These are phyloP conservation scores for Bhutanitis thaidina DNA, from an alignment of 2,888 invertebrate genomes.

Conservation along the genomic window DNA sequence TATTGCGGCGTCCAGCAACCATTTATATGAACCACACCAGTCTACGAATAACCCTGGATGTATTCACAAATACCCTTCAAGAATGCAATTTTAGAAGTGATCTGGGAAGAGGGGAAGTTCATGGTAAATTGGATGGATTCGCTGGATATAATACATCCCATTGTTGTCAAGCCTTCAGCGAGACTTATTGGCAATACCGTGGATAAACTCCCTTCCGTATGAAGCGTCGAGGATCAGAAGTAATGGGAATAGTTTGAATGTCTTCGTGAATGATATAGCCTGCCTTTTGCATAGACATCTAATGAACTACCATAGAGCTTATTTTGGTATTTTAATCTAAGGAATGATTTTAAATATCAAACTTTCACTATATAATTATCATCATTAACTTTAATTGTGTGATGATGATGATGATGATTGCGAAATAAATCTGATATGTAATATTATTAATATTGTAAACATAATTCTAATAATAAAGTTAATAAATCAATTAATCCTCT, in stretches of 20 bases:
- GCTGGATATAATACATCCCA: constrained; percentile 32
- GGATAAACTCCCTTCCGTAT: constrained; percentile 35
- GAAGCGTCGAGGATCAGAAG: constrained; percentile 23
- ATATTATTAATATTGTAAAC: no score
- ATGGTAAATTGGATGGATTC: constrained; percentile 25
- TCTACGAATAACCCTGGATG: constrained; percentile 15
- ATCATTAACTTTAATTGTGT: no score
- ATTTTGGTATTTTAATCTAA: no score
- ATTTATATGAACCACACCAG: constrained; percentile 40
- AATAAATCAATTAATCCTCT: no score
- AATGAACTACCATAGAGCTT: background rate
- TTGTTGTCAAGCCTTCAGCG: constrained; percentile 35
- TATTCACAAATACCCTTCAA: constrained; percentile 22
- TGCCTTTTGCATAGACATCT: background rate
- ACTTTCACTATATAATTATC: no score
- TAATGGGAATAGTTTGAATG: constrained; percentile 31
- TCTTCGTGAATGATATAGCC: constrained; percentile 13
- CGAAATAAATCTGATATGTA: no score
- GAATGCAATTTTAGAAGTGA: constrained; percentile 21
- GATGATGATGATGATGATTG: no score
- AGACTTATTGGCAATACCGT: constrained; percentile 46
- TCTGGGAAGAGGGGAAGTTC: constrained; percentile 23
- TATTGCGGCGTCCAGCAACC: constrained; percentile 38
- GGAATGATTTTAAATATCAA: no score
- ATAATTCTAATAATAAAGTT: no score